Conservation (phyloP, 2,888 invertebrate species). For the Nycteola revayana region DNA sequence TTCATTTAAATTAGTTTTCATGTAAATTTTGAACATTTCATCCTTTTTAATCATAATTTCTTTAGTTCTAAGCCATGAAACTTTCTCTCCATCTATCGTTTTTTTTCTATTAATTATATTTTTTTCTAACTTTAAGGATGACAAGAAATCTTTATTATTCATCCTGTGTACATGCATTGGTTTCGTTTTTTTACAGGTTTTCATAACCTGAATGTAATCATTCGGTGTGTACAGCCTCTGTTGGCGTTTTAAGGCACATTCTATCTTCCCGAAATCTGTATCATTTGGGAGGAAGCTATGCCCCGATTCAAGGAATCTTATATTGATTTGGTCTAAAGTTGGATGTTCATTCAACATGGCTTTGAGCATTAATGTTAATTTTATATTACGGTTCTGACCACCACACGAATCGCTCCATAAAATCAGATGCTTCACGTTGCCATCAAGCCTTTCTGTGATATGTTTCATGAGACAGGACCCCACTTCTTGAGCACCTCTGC, state of each 20-base stretch:
- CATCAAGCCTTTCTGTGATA: slow-evolving; percentile 4
- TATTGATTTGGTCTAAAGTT: background rate
- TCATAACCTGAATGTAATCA: slow-evolving; percentile 16
- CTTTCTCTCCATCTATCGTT: slow-evolving; percentile 9
- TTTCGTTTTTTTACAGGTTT: slow-evolving; percentile 14
- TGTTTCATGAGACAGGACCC: slow-evolving; percentile 7
- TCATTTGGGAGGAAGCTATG: slow-evolving; percentile 20
- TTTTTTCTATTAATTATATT: slow-evolving; percentile 14
- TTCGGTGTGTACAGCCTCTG: slow-evolving; percentile 15
- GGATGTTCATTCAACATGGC: slow-evolving; percentile 1
- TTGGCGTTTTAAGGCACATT: slow-evolving; percentile 18
- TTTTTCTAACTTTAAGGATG: slow-evolving; percentile 6
- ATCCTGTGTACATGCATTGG: slow-evolving; percentile 14
- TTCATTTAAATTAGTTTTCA: slow-evolving; percentile 7
- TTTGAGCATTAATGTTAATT: slow-evolving; percentile 1
- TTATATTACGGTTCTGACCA: slow-evolving; percentile 3
- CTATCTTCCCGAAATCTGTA: slow-evolving; percentile 22
- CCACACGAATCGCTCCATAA: slow-evolving; percentile 5
- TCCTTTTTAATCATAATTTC: slow-evolving; percentile 16
- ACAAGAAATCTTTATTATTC: slow-evolving; percentile 10
- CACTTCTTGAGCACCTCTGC: slow-evolving; percentile 6
- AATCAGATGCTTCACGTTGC: slow-evolving; percentile 1
- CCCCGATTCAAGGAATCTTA: slow-evolving; percentile 7
- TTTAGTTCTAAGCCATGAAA: slow-evolving; percentile 14
- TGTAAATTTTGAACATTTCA: slow-evolving; percentile 9